Evolutionary conservation across 2,888 invertebrate species (phyloP).

Genomic region (Rhamphomyia laevipes): DNA sequence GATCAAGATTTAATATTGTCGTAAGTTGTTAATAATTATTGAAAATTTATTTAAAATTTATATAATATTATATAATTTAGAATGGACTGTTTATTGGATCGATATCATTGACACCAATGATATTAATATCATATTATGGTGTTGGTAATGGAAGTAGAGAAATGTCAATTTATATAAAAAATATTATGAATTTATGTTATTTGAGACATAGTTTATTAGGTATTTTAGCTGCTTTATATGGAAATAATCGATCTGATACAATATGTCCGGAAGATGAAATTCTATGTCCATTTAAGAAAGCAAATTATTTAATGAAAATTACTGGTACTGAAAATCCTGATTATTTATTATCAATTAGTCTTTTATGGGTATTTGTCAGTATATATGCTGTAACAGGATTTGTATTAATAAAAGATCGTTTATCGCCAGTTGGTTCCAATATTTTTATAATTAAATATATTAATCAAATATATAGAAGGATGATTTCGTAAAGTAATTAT

Average conservation of each 20-base stretch:
- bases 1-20: slow-evolving; percentile 61
- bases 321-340: slow-evolving; percentile 62
- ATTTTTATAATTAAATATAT: too few species aligned
- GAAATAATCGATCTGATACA: slow-evolving; percentile 51
- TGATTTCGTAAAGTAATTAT: too few species aligned
- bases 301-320: slow-evolving; percentile 58
- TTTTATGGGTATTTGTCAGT: slow-evolving; percentile 58
- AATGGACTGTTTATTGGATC: slow-evolving; percentile 86
- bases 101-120: slow-evolving; percentile 71
- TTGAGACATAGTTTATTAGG: slow-evolving; percentile 74
- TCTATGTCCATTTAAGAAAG: slow-evolving; percentile 65
- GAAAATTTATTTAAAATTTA: too few species aligned
- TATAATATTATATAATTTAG: too few species aligned
- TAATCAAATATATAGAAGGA: too few species aligned
- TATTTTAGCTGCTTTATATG: slow-evolving; percentile 67
- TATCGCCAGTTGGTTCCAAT: slow-evolving; percentile 33
- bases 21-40: slow-evolving; percentile 46
- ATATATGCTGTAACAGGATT: slow-evolving; percentile 55
- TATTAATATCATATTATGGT: slow-evolving; percentile 77
- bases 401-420: slow-evolving; percentile 57
- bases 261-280: slow-evolving; percentile 58
- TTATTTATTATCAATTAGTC: slow-evolving; percentile 54
- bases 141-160: slow-evolving; percentile 62
- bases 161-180: slow-evolving; percentile 59
- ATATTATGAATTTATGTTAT: slow-evolving; percentile 73